Base-by-base conservation (phyloP, 2,797 vertebrate species). In the Coendou prehensilis region DNA sequence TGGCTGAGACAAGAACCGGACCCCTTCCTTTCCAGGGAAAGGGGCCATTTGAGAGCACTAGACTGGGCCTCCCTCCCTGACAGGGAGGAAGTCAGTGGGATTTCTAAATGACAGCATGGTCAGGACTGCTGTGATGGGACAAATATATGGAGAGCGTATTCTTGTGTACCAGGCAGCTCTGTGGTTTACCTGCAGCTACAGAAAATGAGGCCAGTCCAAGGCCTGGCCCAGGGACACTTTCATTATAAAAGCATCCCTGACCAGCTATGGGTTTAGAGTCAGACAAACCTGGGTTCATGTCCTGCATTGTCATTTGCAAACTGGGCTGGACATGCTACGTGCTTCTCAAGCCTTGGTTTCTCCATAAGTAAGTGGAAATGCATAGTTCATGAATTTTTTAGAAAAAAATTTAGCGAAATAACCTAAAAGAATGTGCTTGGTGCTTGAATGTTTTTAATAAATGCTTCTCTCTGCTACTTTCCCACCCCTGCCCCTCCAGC, bases 331-430 rank as follows among this genome's bases (percentile, higher is more conserved):
- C 1, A 6, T 47, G 52, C 37, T 30, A 9, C 26, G 9, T 79
- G 76, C 22, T 63, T 56, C 9, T 1, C 50, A 30, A 67, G 28
- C 13, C 47, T 97, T 61, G 5, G 41, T 73, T 75, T 96, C 69
- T 84, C 75, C 50, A 26, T 17, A 5, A 41, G 15, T 63, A 57
- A 87, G 6, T 67, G 37, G 37, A 94, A 91, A 93, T 73, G 52
- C 33, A 45, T 64, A 33, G 20, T 64, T 59, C 18, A 5, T 50
- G 50, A 79, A 11, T 56, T 56, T 14, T 56, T 54, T 54, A 30
- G 37, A 61, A 9, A 89, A 93, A 4, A 88, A 71, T 50, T 33
- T 45, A 37, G 50, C 28, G 26, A 89, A 89, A 76, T 30, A 23
- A 67, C 3, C 22, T 5, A 57, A 89, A 59, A 52, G 3, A 75